Percentiles rank a stretch among this genome's conserved stretches.
Evolutionary conservation across 2,797 vertebrate genomes (phyloP).

Genomic region (Typhlichthys subterraneus): DNA sequence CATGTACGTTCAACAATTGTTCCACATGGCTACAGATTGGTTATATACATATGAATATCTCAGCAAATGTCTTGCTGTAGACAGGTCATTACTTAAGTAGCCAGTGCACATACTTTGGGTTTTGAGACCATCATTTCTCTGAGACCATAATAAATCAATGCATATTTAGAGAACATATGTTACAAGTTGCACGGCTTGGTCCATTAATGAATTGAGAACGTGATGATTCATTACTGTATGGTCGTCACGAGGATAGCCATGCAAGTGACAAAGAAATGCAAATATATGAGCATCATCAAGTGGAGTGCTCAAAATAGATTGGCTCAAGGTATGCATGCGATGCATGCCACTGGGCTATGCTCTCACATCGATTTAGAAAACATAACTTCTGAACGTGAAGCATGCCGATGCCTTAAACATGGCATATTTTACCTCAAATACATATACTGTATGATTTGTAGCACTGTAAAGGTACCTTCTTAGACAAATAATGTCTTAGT

Average conservation of each 20-base stretch:
- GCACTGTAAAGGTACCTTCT: conserved; percentile 68
- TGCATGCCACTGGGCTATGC: conserved; percentile 48
- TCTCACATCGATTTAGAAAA: conserved; percentile 77
- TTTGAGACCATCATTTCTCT: conserved; percentile 72
- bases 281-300: conserved; percentile 73
- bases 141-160: conserved; percentile 79
- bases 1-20: conserved; percentile 28
- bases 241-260: conserved; percentile 72
- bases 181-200: conserved; percentile 70
- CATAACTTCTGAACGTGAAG: conserved; percentile 63
- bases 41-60: conserved; percentile 65
- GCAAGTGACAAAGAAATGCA: conserved; percentile 80
- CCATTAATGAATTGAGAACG: conserved; percentile 84
- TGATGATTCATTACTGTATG: conserved; percentile 79
- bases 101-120: conserved; percentile 52
- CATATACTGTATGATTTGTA: conserved; percentile 78
- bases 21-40: conserved; percentile 56
- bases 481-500: conserved; percentile 89
- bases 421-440: conserved; percentile 77
- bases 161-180: conserved; percentile 79
- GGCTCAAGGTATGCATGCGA: conserved; percentile 65
- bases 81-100: conserved; percentile 78
- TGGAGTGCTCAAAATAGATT: conserved; percentile 82
- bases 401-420: conserved; percentile 63
- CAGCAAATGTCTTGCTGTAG: conserved; percentile 63